phyloP scores from a whole-genome alignment of 1,140 invertebrate species.

The Drosophila orena region DNA sequence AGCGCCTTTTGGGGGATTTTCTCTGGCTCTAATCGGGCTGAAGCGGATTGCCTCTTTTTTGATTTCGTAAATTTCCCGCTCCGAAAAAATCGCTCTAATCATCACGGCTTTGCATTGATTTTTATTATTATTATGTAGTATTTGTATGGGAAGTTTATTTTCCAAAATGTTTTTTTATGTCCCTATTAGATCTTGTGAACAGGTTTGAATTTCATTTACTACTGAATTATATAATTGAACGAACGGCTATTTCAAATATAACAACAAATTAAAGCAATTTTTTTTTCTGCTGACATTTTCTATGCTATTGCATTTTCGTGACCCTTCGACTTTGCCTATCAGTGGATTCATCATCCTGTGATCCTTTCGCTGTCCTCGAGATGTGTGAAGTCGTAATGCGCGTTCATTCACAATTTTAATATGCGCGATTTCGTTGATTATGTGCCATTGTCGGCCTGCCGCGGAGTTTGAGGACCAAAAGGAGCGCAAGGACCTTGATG shows the following conservation, averaged over 20 bases:
- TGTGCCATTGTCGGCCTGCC: conserved; percentile 54
- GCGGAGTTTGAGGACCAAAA: neutral
- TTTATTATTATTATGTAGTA: neutral
- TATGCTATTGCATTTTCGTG: no score
- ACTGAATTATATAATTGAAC: no score
- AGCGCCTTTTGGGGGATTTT: neutral
- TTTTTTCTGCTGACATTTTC: no score
- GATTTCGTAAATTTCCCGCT: neutral
- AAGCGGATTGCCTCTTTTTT: neutral
- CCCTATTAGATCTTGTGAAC: no score
- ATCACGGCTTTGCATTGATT: neutral
- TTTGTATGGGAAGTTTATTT: neutral
- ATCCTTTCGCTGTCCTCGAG: neutral
- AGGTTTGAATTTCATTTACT: no score
- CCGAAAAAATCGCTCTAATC: neutral
- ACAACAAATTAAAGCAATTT: neutral
- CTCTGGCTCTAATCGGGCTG: neutral
- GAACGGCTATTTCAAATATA: no score
- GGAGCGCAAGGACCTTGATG: neutral
- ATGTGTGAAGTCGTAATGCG: conserved; percentile 17
- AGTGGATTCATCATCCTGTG: neutral
- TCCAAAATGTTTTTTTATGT: no score
- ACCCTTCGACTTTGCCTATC: no score
- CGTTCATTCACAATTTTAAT: conserved; percentile 49
- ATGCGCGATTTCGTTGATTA: conserved; percentile 63